These are phyloP conservation scores for Blastobasis lacticolella DNA, from an alignment of 2,888 invertebrate genomes.

Conservation along the genomic window DNA sequence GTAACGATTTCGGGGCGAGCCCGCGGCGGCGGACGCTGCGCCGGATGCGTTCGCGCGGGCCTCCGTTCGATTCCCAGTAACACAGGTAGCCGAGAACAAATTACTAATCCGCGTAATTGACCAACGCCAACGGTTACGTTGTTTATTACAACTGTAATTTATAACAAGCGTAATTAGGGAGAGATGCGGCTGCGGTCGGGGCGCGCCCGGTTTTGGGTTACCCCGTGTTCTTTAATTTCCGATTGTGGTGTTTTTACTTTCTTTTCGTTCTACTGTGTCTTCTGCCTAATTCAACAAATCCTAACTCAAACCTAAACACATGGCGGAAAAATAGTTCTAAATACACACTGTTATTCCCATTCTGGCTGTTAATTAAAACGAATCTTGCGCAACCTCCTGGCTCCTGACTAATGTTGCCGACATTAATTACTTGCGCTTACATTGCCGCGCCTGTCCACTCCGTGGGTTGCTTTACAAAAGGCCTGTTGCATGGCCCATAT, in stretches of 20 bases:
- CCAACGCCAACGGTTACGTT: slow-evolving; percentile 23
- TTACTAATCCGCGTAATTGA: slow-evolving; percentile 58
- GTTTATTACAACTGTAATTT: slow-evolving; percentile 30
- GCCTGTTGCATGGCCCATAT: slow-evolving; percentile 12
- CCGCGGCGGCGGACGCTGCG: slow-evolving; percentile 28
- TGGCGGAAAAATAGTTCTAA: too few relatives aligned
- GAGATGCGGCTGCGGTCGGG: background rate
- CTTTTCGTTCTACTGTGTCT: background rate
- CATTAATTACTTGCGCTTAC: background rate
- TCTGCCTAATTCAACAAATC: too few relatives aligned
- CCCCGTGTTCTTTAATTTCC: too few relatives aligned
- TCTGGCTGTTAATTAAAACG: too few relatives aligned
- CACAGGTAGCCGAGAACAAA: slow-evolving; percentile 62
- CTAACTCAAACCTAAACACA: too few relatives aligned
- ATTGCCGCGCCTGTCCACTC: slow-evolving; percentile 1
- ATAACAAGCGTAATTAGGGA: slow-evolving; percentile 18
- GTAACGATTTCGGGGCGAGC: slow-evolving; percentile 17
- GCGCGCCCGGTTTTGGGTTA: background rate
- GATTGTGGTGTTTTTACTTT: background rate
- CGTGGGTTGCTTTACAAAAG: slow-evolving; percentile 13
- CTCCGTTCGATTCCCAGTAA: slow-evolving; percentile 35
- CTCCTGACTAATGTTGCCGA: too few relatives aligned
- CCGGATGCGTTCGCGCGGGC: slow-evolving; percentile 23
- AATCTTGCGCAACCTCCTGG: too few relatives aligned
- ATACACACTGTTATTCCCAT: too few relatives aligned